phyloP scores from a whole-genome alignment of 2,113 vertebrate genomes.

The Siphamia tubifer region DNA sequence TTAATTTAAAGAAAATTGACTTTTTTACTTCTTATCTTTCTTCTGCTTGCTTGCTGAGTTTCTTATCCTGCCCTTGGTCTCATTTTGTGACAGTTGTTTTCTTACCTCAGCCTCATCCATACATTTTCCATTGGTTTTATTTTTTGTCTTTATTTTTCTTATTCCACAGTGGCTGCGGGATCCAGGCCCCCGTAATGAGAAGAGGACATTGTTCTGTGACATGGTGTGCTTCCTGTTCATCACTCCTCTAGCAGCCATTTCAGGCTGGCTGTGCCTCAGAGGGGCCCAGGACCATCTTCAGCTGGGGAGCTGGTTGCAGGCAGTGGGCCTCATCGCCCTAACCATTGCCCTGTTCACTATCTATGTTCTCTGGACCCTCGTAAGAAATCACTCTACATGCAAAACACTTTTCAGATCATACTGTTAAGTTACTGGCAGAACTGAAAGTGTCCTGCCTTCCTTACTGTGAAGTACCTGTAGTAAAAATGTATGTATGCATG shows the following conservation, averaged over 20 bases:
- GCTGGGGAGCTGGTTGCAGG: constrained; percentile 93
- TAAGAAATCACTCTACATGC: constrained; percentile 48
- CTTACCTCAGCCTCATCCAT: not conserved
- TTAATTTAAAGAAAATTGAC: not conserved
- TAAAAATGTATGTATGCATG: too few species aligned
- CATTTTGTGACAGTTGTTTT: not conserved
- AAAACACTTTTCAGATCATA: not conserved
- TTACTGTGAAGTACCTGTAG: too few species aligned
- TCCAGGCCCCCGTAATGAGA: constrained; percentile 91
- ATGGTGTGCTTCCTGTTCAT: constrained; percentile 97
- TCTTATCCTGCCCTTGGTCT: not conserved
- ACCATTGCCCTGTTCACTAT: constrained; percentile 98
- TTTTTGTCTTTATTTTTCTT: not conserved
- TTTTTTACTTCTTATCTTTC: not conserved
- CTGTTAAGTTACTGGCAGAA: not conserved
- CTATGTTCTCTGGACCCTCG: constrained; percentile 96
- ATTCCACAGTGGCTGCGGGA: constrained; percentile 89
- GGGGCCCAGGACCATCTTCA: constrained; percentile 95
- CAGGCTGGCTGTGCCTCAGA: constrained; percentile 92
- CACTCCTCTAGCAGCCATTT: constrained; percentile 92
- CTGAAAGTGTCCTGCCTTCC: too few species aligned
- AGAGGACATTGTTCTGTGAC: constrained; percentile 94
- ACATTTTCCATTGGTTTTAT: not conserved
- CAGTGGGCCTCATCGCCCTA: constrained; percentile 93
- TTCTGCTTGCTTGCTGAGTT: constrained; percentile 5